phyloP scores from a whole-genome alignment of 37 sponge, comb jelly and placozoan genomes.

The Dysidea cf. avara region DNA sequence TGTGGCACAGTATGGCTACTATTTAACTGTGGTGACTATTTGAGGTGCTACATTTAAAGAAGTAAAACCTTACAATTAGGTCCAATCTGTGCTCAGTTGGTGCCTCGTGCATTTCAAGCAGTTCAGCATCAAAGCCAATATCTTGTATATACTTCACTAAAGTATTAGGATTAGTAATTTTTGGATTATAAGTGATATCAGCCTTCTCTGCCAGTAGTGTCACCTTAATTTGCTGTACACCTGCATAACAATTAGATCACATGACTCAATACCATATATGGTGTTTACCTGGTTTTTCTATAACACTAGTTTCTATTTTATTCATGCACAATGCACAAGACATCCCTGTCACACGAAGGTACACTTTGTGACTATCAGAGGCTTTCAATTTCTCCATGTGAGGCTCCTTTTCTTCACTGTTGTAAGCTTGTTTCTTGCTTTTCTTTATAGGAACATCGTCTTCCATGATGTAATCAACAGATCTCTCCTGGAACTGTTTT shows the following conservation, averaged over 20 bases:
- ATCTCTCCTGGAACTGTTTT: too few species aligned
- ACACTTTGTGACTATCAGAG: too few species aligned
- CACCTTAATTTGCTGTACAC: slow-evolving; percentile 56
- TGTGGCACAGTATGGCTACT: too few species aligned
- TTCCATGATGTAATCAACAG: too few species aligned
- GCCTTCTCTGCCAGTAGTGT: slow-evolving; percentile 84
- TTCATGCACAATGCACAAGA: slow-evolving; percentile 92
- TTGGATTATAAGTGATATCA: slow-evolving; percentile 62
- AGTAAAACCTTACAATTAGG: slow-evolving; percentile 64
- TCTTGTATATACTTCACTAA: slow-evolving; percentile 47
- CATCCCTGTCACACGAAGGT: slow-evolving; percentile 78
- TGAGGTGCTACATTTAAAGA: too few species aligned
- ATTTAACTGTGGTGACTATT: too few species aligned
- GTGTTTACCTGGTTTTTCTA: slow-evolving; percentile 45
- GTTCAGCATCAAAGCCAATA: slow-evolving; percentile 70
- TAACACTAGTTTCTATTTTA: slow-evolving; percentile 79
- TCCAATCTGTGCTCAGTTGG: slow-evolving; percentile 46
- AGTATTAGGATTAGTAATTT: slow-evolving; percentile 31
- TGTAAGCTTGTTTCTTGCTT: too few species aligned
- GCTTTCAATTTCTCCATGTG: too few species aligned
- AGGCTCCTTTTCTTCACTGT: too few species aligned
- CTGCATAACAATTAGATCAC: slow-evolving; percentile 23
- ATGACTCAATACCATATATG: too few species aligned
- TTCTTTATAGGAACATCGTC: too few species aligned
- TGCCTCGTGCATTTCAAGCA: slow-evolving; percentile 36